Conservation (phyloP, 2,113 vertebrate genomes). For the Bos javanicus region DNA sequence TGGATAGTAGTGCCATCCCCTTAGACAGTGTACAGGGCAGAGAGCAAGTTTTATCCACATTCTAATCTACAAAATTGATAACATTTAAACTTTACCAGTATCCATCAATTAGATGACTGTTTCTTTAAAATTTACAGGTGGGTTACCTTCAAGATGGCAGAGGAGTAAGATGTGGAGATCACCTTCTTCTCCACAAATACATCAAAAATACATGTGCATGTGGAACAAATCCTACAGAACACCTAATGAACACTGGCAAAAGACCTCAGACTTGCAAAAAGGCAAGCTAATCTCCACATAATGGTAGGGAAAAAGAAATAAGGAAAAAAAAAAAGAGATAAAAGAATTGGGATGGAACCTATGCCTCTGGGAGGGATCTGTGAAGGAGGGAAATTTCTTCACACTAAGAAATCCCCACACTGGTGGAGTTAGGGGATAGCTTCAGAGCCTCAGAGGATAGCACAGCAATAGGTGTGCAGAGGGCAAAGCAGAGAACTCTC, state of each 20-base stretch:
- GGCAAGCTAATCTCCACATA: neutral
- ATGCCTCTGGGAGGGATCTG: neutral
- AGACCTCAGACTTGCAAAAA: neutral
- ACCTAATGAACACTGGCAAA: neutral
- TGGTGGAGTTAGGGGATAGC: neutral
- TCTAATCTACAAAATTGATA: neutral
- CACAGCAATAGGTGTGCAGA: neutral
- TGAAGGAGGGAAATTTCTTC: neutral
- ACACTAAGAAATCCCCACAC: neutral
- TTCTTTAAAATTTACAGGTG: neutral
- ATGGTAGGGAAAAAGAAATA: neutral
- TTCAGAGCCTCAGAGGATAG: neutral
- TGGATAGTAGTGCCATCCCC: neutral
- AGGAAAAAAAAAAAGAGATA: neutral
- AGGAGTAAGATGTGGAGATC: neutral
- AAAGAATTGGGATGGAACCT: neutral
- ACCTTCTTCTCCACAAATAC: neutral
- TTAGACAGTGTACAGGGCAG: neutral
- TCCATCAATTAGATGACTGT: neutral
- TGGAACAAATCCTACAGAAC: neutral
- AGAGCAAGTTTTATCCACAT: neutral
- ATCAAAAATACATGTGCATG: neutral
- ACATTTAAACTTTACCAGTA: neutral
- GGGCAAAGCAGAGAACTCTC: neutral
- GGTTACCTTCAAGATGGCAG: neutral